phyloP scores from a whole-genome alignment of 2,888 invertebrate species.

The Pollenia griseotomentosa region DNA sequence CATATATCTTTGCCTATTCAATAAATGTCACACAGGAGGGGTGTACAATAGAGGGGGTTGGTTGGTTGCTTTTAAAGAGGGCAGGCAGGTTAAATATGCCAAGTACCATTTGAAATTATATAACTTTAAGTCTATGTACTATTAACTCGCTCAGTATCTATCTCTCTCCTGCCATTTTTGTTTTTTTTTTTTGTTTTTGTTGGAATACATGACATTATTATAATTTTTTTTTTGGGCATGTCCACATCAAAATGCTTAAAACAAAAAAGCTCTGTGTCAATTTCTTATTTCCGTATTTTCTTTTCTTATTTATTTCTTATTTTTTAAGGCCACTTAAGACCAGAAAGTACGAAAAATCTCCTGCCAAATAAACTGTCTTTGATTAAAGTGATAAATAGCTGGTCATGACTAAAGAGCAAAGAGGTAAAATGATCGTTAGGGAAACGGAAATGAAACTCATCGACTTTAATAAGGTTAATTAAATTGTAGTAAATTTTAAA shows the following conservation, averaged over 20 bases:
- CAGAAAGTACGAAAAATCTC: neutral
- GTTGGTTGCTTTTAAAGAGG: neutral
- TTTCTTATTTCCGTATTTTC: conserved; percentile 41
- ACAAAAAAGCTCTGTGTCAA: neutral
- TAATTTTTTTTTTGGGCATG: conserved; percentile 41
- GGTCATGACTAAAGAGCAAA: neutral
- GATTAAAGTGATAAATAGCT: conserved; percentile 25
- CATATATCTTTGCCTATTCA: conserved; percentile 10
- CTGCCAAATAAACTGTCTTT: conserved; percentile 41
- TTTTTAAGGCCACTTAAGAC: conserved; percentile 34
- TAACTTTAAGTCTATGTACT: conserved; percentile 27
- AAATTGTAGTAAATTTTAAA: neutral
- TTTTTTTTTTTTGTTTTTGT: neutral
- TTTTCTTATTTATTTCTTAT: neutral
- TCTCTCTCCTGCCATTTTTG: neutral
- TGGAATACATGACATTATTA: conserved; percentile 15
- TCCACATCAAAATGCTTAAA: conserved; percentile 7
- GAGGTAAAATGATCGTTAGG: neutral
- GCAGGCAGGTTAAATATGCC: conserved; percentile 34
- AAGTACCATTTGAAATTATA: conserved; percentile 55
- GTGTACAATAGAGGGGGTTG: neutral
- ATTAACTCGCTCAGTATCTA: neutral
- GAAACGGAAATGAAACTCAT: neutral
- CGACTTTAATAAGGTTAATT: neutral
- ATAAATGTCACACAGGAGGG: conserved; percentile 23